A percentile compares a stretch with the other conserved stretches of the same genome.
Evolutionary conservation across 2,888 invertebrate genomes (phyloP).

Genomic region (Cheilosia urbana): DNA sequence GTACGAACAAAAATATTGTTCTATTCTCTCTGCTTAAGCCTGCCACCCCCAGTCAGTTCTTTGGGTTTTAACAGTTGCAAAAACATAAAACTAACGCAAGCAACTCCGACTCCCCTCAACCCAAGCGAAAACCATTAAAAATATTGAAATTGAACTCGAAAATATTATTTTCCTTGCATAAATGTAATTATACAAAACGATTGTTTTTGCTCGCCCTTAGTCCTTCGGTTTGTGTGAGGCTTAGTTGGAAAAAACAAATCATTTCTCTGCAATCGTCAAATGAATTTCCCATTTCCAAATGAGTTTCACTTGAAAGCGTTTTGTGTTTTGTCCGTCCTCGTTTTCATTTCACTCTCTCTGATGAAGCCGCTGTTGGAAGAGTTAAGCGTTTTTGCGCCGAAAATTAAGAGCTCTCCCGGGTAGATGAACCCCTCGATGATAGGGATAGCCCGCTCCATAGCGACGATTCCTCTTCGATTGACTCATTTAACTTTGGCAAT

Average conservation of each 20-base stretch:
- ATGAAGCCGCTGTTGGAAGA: slow-evolving; percentile 12
- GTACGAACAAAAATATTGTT: no score
- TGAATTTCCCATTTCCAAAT: slow-evolving; percentile 50
- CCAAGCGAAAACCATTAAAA: neutral
- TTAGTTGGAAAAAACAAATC: slow-evolving; percentile 29
- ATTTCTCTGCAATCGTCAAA: slow-evolving; percentile 26
- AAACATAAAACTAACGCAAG: no score
- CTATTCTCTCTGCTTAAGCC: no score
- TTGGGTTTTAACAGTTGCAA: no score
- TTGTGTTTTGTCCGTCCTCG: slow-evolving; percentile 1
- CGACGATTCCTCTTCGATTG: slow-evolving; percentile 32
- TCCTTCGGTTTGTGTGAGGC: slow-evolving; percentile 8
- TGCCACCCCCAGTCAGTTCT: no score
- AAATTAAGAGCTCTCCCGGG: neutral
- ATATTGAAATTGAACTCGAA: neutral
- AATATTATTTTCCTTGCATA: slow-evolving; percentile 1
- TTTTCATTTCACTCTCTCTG: slow-evolving; percentile 6
- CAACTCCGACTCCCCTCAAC: no score
- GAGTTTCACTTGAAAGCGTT: slow-evolving; percentile 40
- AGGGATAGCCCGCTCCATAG: neutral
- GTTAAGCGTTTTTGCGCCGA: neutral
- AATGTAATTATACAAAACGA: slow-evolving; percentile 29
- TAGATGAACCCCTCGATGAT: neutral
- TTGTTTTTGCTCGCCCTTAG: neutral
- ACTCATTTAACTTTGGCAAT: slow-evolving; percentile 56